A percentile compares a stretch with the other conserved stretches of the same genome.
These are phyloP conservation scores for Drosophila pseudotalamancana DNA, from an alignment of 2,888 invertebrate species.

Conservation along the genomic window DNA sequence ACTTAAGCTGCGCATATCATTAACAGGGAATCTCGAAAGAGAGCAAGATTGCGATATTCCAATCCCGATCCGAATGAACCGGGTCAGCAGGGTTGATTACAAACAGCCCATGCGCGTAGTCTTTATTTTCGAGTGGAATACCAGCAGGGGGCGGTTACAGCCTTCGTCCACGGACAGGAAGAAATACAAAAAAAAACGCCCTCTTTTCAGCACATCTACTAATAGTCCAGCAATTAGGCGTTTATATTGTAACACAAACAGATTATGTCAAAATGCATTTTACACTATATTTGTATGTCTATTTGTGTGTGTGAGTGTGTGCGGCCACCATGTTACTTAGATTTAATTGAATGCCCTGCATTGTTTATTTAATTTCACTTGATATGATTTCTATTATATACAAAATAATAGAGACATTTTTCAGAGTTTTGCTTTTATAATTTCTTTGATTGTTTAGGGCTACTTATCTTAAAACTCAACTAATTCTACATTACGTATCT, in stretches of 20 bases:
- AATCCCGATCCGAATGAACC: constrained; percentile 15
- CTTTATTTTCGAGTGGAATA: constrained; percentile 12
- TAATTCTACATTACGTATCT: too few relatives aligned
- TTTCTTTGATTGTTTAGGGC: too few relatives aligned
- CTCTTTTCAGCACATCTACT: constrained; percentile 45
- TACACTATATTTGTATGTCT: constrained; percentile 2
- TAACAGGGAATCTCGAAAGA: constrained; percentile 47
- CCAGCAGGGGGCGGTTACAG: constrained; percentile 28
- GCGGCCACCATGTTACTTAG: background rate
- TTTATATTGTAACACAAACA: constrained; percentile 43
- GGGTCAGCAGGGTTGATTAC: constrained; percentile 40
- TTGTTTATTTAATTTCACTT: too few relatives aligned
- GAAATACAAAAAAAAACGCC: constrained; percentile 53
- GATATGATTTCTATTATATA: too few relatives aligned
- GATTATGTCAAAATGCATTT: constrained; percentile 49
- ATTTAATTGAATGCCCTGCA: too few relatives aligned
- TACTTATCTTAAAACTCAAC: too few relatives aligned
- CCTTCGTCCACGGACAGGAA: constrained; percentile 17
- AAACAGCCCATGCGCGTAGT: constrained; percentile 27
- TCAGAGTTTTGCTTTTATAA: too few relatives aligned
- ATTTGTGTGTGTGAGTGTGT: background rate
- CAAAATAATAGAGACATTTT: too few relatives aligned
- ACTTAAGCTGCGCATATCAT: constrained; percentile 64
- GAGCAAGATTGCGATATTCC: constrained; percentile 20
- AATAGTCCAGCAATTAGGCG: constrained; percentile 66